phyloP scores from a whole-genome alignment of 2,797 vertebrate genomes.

The Setipinna tenuifilis region DNA sequence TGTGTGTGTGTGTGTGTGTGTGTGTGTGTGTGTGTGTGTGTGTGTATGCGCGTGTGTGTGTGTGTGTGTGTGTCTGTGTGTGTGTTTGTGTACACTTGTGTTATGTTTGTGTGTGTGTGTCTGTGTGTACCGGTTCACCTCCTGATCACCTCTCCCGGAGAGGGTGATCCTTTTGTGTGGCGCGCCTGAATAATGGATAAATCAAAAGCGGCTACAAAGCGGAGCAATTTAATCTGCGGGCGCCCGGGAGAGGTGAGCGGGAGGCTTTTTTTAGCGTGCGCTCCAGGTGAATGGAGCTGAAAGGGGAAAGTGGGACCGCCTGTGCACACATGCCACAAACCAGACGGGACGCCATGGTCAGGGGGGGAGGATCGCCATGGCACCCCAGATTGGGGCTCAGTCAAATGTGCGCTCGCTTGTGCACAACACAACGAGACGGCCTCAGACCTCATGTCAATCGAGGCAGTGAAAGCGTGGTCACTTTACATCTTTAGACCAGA shows the following conservation, averaged over 20 bases:
- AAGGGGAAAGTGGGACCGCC: slow-evolving; percentile 51
- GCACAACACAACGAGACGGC: not conserved
- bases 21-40: not conserved
- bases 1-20: not conserved
- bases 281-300: slow-evolving; percentile 57
- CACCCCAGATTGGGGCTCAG: not conserved
- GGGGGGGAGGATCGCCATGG: not conserved
- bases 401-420: not conserved
- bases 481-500: not conserved
- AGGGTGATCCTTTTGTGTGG: slow-evolving; percentile 65
- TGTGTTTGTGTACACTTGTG: not conserved
- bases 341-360: not conserved
- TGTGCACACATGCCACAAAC: not conserved
- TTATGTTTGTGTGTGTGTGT: not conserved
- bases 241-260: slow-evolving; percentile 70
- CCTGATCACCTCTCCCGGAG: slow-evolving; percentile 66
- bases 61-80: slow-evolving; percentile 5
- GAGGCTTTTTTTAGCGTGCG: slow-evolving; percentile 54
- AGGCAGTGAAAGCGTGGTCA: not conserved
- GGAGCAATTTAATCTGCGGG: slow-evolving; percentile 77
- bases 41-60: not conserved
- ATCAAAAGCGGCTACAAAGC: slow-evolving; percentile 74
- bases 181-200: slow-evolving; percentile 73
- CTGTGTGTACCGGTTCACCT: slow-evolving; percentile 15
- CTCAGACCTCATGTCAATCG: not conserved